phyloP scores from a whole-genome alignment of 2,113 vertebrate genomes.

The Lichenostomus cassidix region DNA sequence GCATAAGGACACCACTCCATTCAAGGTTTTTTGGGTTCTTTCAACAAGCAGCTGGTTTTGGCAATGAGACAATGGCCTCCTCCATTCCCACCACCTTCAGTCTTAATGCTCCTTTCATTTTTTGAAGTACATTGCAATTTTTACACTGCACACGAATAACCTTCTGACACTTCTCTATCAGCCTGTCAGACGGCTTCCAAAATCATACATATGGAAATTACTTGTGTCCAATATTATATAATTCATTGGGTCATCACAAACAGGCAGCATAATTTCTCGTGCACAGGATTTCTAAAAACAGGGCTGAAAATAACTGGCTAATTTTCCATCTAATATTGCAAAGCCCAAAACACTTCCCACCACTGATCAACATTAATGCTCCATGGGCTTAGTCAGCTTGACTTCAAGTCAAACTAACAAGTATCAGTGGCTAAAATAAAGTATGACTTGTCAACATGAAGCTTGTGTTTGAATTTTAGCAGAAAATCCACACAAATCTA shows the following conservation, averaged over 20 bases:
- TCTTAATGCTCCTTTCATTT: background rate
- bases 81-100: background rate
- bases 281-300: background rate
- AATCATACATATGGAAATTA: background rate
- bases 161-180: background rate
- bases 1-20: background rate
- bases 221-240: no score
- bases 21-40: background rate
- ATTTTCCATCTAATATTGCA: background rate
- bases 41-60: background rate
- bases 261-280: background rate
- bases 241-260: background rate
- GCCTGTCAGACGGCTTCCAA: background rate
- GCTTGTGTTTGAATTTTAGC: background rate
- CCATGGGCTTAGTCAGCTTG: background rate
- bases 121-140: background rate
- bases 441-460: background rate
- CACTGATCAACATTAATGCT: background rate
- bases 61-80: background rate
- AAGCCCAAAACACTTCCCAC: background rate
- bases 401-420: background rate
- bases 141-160: background rate
- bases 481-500: background rate
- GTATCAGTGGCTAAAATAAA: background rate
- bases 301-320: background rate